Evolutionary conservation across 2,113 vertebrate genomes (phyloP).

Genomic region (Eira barbara): DNA sequence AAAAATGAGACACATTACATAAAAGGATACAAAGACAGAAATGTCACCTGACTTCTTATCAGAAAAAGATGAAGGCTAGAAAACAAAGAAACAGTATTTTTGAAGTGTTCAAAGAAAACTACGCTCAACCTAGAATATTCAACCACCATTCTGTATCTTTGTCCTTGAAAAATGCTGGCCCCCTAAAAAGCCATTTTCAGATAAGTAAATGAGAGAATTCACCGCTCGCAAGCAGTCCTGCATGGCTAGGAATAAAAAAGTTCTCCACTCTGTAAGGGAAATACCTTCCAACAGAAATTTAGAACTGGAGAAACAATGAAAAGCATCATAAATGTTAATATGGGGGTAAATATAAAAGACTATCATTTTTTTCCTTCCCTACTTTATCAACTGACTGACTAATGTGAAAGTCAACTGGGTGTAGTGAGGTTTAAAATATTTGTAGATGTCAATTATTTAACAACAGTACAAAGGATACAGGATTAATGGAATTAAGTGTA

Average conservation of each 20-base stretch:
- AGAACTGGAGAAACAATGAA: background rate
- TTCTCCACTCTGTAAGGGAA: background rate
- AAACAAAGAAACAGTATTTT: background rate
- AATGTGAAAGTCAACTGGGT: background rate
- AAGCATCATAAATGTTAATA: background rate
- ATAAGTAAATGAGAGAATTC: background rate
- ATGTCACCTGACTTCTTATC: background rate
- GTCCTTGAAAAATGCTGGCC: background rate
- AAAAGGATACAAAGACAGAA: background rate
- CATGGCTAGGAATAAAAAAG: background rate
- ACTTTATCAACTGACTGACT: background rate
- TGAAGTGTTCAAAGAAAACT: constrained; percentile 38
- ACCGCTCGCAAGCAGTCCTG: background rate
- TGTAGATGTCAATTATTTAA: background rate
- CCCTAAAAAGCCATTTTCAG: background rate
- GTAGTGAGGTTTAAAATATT: background rate
- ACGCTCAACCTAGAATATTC: background rate
- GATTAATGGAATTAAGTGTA: background rate
- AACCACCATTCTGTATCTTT: background rate
- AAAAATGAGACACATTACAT: background rate
- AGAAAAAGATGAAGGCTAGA: background rate
- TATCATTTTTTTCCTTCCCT: background rate
- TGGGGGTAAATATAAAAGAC: background rate
- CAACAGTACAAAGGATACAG: background rate
- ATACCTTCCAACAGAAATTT: background rate